phyloP scores from a whole-genome alignment of 2,113 vertebrate genomes.

The Erpornis zantholeuca region DNA sequence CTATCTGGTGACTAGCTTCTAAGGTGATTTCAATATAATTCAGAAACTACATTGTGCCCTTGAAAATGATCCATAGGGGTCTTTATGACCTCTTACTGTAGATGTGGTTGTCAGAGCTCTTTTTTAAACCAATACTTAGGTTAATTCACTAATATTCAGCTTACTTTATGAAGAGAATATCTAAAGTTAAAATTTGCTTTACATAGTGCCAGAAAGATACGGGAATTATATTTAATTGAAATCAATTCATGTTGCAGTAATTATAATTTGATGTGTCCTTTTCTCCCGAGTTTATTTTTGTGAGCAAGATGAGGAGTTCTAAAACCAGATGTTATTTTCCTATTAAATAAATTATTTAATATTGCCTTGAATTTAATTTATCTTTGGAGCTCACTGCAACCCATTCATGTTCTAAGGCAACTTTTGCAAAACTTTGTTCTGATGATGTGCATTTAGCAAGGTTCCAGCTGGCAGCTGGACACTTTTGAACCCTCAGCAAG shows the following conservation, averaged over 20 bases:
- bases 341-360: slow-evolving; percentile 7
- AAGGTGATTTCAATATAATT: background rate
- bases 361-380: background rate
- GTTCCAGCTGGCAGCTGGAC: background rate
- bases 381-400: background rate
- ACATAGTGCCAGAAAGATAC: background rate
- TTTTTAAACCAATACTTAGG: background rate
- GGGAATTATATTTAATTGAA: background rate
- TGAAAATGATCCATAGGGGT: background rate
- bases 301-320: background rate
- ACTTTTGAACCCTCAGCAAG: background rate
- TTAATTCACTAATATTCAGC: background rate
- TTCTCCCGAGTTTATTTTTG: background rate
- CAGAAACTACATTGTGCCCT: background rate
- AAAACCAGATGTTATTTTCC: background rate
- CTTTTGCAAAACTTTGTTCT: background rate
- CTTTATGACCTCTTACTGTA: background rate
- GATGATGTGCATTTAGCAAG: background rate
- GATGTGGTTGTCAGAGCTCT: background rate
- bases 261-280: background rate
- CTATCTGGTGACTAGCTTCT: background rate
- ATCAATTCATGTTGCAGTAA: background rate
- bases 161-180: background rate
- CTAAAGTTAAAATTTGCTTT: background rate
- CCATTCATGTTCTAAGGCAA: background rate